Evolutionary conservation across 2,888 invertebrate species (phyloP).

Genomic region (Tenthredo livida): DNA sequence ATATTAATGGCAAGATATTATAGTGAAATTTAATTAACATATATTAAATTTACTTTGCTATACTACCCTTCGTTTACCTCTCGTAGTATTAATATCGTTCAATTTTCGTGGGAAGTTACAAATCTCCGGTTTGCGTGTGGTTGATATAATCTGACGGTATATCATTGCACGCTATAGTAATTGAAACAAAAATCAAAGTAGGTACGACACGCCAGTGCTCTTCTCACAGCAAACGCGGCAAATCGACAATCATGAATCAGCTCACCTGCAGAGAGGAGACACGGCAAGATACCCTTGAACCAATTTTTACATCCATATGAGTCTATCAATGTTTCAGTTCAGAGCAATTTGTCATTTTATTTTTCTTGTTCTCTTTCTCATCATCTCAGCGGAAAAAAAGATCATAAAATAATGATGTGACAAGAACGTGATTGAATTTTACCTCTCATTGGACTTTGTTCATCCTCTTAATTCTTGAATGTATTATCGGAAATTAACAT

Average conservation of each 20-base stretch:
- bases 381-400: neutral
- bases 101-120: slow-evolving; percentile 35
- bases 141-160: neutral
- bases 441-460: neutral
- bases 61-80: neutral
- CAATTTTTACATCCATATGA: neutral
- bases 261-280: neutral
- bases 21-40: neutral
- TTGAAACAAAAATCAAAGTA: slow-evolving; percentile 39
- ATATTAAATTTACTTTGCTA: neutral
- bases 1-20: neutral
- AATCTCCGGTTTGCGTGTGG: slow-evolving; percentile 37
- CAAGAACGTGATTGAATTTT: neutral
- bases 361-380: neutral
- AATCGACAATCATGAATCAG: slow-evolving; percentile 27
- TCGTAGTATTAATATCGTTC: neutral
- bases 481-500: neutral
- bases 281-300: neutral
- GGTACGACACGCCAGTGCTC: slow-evolving; percentile 25
- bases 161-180: slow-evolving; percentile 16
- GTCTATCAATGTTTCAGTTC: neutral
- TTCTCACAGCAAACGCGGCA: neutral
- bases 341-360: neutral
- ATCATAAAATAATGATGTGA: neutral
- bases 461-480: neutral